phyloP scores from a whole-genome alignment of 2,888 invertebrate species.

The Rhagonycha lutea region DNA sequence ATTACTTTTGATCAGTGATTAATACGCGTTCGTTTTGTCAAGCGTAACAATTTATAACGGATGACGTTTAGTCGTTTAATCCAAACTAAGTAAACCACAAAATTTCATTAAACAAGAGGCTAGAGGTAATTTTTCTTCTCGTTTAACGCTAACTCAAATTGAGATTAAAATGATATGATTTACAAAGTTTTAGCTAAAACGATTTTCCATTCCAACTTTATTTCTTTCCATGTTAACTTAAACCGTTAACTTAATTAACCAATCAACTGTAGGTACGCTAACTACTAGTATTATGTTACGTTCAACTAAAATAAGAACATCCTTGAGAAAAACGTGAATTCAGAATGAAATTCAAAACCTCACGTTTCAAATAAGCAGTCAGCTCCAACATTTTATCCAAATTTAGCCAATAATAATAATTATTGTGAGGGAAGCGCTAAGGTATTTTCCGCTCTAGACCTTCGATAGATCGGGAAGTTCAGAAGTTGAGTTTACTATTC shows the following conservation, averaged over 20 bases:
- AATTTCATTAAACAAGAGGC: constrained; percentile 12
- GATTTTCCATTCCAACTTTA: neutral
- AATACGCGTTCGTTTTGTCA: constrained; percentile 1
- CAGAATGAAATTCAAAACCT: neutral
- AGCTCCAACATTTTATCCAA: neutral
- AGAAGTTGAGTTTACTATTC: neutral
- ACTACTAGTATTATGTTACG: no score
- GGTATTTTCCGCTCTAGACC: neutral
- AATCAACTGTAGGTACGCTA: no score
- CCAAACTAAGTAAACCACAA: constrained; percentile 8
- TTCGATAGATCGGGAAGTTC: neutral
- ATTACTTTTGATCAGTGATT: neutral
- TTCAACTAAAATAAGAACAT: no score
- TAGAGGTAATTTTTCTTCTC: neutral
- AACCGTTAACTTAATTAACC: no score
- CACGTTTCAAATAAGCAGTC: neutral
- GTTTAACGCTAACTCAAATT: neutral
- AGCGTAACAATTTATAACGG: neutral
- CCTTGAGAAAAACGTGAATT: no score
- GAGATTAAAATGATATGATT: neutral
- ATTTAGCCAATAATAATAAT: neutral
- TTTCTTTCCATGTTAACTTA: neutral
- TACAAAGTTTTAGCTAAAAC: neutral
- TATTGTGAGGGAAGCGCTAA: neutral
- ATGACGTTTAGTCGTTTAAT: constrained; percentile 4